Conservation (phyloP, 1,140 invertebrate genomes). For the Linepithema humile region DNA sequence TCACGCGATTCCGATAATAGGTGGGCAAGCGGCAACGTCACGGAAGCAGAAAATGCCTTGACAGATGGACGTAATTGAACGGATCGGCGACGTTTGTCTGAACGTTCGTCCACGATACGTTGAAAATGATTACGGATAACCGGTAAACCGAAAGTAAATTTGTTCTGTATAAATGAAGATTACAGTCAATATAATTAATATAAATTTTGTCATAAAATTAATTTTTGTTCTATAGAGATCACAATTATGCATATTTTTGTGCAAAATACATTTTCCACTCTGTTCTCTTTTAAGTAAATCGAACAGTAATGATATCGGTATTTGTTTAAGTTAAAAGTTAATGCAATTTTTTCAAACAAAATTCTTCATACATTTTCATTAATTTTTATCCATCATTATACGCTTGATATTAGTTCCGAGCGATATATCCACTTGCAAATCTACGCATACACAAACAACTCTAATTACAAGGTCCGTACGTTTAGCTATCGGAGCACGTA, state of each 20-base stretch:
- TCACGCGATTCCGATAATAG: constrained; percentile 53
- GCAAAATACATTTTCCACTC: not conserved
- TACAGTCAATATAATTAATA: not conserved
- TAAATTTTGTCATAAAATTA: not conserved
- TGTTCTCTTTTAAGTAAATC: not conserved
- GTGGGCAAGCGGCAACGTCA: not conserved
- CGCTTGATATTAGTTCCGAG: not conserved
- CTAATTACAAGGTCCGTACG: not conserved
- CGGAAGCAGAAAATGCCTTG: constrained; percentile 45
- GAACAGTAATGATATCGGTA: not conserved
- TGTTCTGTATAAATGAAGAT: not conserved
- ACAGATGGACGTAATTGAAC: constrained; percentile 55
- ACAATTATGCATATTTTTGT: not conserved
- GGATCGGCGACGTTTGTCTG: constrained; percentile 8
- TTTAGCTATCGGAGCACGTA: not conserved
- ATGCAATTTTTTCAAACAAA: not conserved
- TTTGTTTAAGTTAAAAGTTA: not conserved
- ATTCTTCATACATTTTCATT: not conserved
- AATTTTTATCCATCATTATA: not conserved
- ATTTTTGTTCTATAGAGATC: not conserved
- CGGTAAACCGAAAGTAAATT: not conserved
- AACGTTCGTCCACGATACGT: not conserved
- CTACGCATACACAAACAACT: not conserved
- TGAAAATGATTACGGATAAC: not conserved
- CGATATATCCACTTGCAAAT: not conserved